These are phyloP conservation scores for Gila orcuttii DNA, from an alignment of 2,113 vertebrate species.

Conservation along the genomic window DNA sequence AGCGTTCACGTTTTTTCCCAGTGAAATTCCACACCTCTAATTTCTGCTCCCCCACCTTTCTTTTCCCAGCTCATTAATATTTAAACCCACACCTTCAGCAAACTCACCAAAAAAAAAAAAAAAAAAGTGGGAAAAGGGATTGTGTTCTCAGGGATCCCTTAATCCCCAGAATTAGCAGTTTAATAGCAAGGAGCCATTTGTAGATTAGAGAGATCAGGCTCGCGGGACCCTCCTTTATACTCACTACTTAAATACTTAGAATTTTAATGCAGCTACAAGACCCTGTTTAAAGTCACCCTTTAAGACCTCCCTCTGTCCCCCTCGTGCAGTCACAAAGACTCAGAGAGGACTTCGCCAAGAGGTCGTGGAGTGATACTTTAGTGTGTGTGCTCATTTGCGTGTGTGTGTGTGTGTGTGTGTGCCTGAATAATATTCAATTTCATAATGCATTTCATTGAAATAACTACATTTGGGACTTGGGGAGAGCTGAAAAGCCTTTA, in stretches of 20 bases:
- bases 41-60: slow-evolving; percentile 55
- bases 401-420: not conserved
- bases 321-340: slow-evolving; percentile 38
- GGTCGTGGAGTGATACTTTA: slow-evolving; percentile 23
- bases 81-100: slow-evolving; percentile 66
- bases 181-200: slow-evolving; percentile 70
- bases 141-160: slow-evolving; percentile 68
- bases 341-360: slow-evolving; percentile 34
- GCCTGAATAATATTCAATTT: slow-evolving; percentile 34
- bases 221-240: slow-evolving; percentile 64
- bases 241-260: slow-evolving; percentile 69
- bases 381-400: slow-evolving; percentile 16
- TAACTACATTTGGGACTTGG: slow-evolving; percentile 52
- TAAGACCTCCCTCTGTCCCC: slow-evolving; percentile 40
- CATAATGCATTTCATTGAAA: slow-evolving; percentile 53
- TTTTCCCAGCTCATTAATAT: slow-evolving; percentile 66
- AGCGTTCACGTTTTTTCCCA: slow-evolving; percentile 9
- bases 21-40: slow-evolving; percentile 60
- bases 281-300: slow-evolving; percentile 58
- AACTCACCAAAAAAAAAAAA: slow-evolving; percentile 56
- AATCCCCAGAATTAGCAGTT: slow-evolving; percentile 70
- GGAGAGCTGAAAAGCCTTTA: slow-evolving; percentile 46
- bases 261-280: slow-evolving; percentile 65
- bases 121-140: slow-evolving; percentile 62
- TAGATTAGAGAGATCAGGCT: slow-evolving; percentile 69